Evolutionary conservation across 1,140 invertebrate genomes (phyloP).

Genomic region (Pararge aegeria): DNA sequence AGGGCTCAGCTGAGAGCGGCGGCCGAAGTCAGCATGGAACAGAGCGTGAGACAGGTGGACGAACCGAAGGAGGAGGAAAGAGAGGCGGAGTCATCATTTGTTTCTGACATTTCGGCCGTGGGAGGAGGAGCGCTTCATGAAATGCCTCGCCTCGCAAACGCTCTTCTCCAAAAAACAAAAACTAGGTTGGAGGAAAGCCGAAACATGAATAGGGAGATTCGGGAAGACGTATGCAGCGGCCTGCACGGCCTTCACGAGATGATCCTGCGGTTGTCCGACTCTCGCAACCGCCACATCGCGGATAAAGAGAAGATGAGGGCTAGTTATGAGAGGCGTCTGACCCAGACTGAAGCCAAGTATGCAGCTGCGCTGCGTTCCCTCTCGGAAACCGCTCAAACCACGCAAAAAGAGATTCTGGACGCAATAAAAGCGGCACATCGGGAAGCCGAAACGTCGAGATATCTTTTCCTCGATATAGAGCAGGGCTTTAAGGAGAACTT

Average conservation of each 20-base stretch:
- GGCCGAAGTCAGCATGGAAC: background rate
- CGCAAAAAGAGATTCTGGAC: too few species aligned
- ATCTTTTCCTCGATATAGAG: too few species aligned
- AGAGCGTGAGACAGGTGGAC: background rate
- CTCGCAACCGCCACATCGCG: background rate
- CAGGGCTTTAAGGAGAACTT: too few species aligned
- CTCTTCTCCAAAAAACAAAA: background rate
- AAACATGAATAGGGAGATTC: background rate
- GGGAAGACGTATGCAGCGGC: background rate
- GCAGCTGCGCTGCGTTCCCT: too few species aligned
- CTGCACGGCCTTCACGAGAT: background rate
- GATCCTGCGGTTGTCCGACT: background rate
- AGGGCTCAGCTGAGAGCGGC: background rate
- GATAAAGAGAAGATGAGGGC: background rate
- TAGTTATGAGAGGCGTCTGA: background rate
- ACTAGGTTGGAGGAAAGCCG: background rate
- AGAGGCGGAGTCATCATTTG: background rate
- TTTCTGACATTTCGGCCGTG: background rate
- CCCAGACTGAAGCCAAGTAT: background rate
- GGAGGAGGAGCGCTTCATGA: background rate
- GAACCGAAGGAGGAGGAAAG: background rate
- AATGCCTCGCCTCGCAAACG: background rate
- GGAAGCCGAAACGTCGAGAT: too few species aligned
- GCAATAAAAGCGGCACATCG: too few species aligned
- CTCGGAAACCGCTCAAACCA: too few species aligned